A percentile compares a stretch with the other conserved stretches of the same genome.
Conservation (phyloP, 2,797 vertebrate species). For the Hirundo rustica region DNA sequence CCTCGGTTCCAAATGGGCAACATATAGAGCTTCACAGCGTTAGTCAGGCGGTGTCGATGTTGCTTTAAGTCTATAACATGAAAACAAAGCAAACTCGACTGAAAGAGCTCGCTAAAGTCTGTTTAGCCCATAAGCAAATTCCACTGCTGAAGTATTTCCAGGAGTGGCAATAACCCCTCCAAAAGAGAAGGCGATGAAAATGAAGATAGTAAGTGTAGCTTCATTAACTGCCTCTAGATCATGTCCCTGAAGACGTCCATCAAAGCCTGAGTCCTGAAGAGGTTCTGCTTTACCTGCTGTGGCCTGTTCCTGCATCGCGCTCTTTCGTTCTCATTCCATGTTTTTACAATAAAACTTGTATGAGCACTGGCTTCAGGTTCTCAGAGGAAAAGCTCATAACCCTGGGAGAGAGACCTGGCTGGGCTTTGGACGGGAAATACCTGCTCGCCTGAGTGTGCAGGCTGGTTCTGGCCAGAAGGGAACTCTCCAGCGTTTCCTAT, state of each 20-base stretch:
- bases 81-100: constrained; percentile 79
- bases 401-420: not conserved
- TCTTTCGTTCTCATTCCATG: not conserved
- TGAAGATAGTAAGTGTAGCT: constrained; percentile 44
- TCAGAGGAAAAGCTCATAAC: not conserved
- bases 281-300: constrained; percentile 50
- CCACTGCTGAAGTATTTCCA: constrained; percentile 81
- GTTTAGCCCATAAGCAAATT: constrained; percentile 80
- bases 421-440: not conserved
- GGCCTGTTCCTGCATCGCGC: constrained; percentile 56
- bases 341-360: constrained; percentile 25
- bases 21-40: not conserved
- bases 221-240: constrained; percentile 47
- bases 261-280: constrained; percentile 53
- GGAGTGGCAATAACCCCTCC: constrained; percentile 72
- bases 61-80: constrained; percentile 80
- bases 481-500: not conserved
- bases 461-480: not conserved
- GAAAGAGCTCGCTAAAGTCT: constrained; percentile 66
- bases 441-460: not conserved
- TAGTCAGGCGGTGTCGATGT: constrained; percentile 52
- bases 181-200: constrained; percentile 78
- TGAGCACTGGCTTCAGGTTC: not conserved
- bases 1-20: constrained; percentile 21
- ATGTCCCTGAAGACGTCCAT: constrained; percentile 68